Percentiles rank a stretch among this genome's conserved stretches.
Evolutionary conservation across 2,113 vertebrate genomes (phyloP).

Genomic region (Xiphias gladius): DNA sequence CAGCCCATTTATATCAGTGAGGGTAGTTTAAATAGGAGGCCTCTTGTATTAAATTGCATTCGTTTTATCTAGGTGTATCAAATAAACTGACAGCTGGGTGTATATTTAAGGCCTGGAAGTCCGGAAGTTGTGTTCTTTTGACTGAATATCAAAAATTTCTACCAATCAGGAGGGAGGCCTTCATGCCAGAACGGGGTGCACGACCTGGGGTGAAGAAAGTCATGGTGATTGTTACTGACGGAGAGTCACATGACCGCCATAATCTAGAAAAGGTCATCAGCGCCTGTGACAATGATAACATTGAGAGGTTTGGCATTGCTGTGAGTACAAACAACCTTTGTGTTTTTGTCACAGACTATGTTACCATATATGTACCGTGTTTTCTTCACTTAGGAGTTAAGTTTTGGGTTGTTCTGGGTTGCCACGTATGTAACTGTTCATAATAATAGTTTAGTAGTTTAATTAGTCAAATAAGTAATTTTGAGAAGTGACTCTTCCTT

Average conservation of each 20-base stretch:
- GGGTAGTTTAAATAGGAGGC: no score
- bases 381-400: no score
- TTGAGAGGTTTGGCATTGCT: conserved; percentile 95
- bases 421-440: no score
- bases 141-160: neutral
- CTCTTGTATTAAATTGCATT: no score
- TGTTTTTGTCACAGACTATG: neutral
- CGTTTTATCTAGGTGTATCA: no score
- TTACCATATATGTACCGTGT: no score
- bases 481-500: no score
- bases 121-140: neutral
- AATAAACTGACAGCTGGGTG: no score
- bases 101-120: neutral
- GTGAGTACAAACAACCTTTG: conserved; percentile 84
- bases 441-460: no score
- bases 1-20: no score
- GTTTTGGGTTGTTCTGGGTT: no score
- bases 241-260: conserved; percentile 94
- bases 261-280: conserved; percentile 84
- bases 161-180: conserved; percentile 89
- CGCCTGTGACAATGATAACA: conserved; percentile 87
- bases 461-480: no score
- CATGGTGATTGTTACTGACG: conserved; percentile 98
- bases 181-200: conserved; percentile 90
- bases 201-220: conserved; percentile 93